Conservation (phyloP, 1,140 invertebrate genomes). For the Ganaspis sp. region DNA sequence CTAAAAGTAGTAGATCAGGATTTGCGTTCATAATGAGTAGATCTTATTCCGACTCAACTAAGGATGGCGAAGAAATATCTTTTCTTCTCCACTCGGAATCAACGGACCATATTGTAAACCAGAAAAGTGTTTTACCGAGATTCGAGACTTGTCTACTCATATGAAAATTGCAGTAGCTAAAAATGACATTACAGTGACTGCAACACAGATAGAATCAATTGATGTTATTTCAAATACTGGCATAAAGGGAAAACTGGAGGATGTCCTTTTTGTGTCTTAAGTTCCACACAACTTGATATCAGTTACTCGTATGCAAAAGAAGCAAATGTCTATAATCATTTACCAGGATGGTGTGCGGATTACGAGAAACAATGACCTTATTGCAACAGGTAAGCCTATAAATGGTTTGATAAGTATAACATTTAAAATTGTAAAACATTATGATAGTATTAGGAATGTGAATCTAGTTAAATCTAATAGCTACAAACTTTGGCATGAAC, state of each 20-base stretch:
- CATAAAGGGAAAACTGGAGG: not conserved
- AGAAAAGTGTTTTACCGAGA: not conserved
- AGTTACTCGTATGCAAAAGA: not conserved
- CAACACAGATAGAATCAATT: not conserved
- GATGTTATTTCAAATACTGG: not conserved
- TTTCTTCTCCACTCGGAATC: not conserved
- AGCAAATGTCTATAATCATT: not conserved
- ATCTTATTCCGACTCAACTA: not conserved
- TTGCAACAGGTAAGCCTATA: not conserved
- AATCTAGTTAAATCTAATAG: not conserved
- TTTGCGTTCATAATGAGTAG: not conserved
- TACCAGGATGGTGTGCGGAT: not conserved
- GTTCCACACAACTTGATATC: not conserved
- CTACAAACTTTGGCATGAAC: not conserved
- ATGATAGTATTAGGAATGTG: not conserved
- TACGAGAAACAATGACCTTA: not conserved
- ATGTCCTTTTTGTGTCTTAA: not conserved
- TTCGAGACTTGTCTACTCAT: not conserved
- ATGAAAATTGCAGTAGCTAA: not conserved
- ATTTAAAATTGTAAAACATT: not conserved
- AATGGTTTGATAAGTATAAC: not conserved
- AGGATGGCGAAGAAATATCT: not conserved
- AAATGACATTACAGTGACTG: not conserved
- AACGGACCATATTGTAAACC: not conserved
- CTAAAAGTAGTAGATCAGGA: not conserved